Conservation (phyloP, 1,140 invertebrate genomes). For the Sinella curviseta region DNA sequence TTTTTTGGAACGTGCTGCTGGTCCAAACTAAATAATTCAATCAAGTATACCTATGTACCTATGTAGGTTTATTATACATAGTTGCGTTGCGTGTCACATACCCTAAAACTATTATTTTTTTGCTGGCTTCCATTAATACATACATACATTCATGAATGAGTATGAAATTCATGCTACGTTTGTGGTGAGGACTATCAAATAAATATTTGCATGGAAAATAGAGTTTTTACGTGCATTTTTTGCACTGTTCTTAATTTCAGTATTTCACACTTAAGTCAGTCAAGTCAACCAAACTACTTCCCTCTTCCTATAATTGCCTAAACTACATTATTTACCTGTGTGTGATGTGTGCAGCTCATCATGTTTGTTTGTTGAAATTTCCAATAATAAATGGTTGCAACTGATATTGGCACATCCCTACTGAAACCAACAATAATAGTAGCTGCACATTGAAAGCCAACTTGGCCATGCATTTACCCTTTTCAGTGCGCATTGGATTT, state of each 20-base stretch:
- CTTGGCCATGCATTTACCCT: background rate
- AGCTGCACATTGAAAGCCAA: background rate
- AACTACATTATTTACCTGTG: background rate
- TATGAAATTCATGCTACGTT: background rate
- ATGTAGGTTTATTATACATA: too few relatives aligned
- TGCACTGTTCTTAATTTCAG: background rate
- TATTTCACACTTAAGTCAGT: background rate
- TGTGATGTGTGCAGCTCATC: too few relatives aligned
- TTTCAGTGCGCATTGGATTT: too few relatives aligned
- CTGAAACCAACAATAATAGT: background rate
- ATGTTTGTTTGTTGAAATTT: too few relatives aligned
- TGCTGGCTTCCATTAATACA: background rate
- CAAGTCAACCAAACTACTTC: background rate
- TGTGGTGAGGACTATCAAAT: background rate
- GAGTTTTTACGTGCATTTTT: too few relatives aligned
- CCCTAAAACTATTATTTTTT: too few relatives aligned
- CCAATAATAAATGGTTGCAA: too few relatives aligned
- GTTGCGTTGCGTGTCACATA: too few relatives aligned
- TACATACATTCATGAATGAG: background rate
- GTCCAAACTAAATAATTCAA: too few relatives aligned
- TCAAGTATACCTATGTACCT: too few relatives aligned
- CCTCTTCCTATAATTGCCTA: conserved; percentile 6
- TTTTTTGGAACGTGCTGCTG: too few relatives aligned
- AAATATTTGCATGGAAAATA: background rate
- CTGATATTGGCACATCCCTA: too few relatives aligned